Evolutionary conservation across 2,888 invertebrate species (phyloP).

Genomic region (Cyrtodaria siliqua): DNA sequence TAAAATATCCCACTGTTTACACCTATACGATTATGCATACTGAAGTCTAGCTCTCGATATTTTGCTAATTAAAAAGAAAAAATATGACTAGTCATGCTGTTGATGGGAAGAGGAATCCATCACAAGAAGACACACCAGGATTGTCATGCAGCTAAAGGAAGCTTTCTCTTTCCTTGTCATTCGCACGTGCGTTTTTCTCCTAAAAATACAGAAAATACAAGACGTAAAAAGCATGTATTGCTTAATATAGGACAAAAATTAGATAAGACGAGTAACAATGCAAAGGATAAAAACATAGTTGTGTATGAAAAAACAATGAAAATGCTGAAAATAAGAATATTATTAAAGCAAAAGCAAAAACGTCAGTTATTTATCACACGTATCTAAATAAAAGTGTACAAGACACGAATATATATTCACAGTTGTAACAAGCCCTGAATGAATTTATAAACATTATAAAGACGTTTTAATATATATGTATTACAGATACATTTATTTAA

Average conservation of each 20-base stretch:
- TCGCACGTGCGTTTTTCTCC: slow-evolving; percentile 52
- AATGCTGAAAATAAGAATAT: no score
- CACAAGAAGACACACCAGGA: background rate
- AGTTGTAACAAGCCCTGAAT: no score
- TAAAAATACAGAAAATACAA: slow-evolving; percentile 42
- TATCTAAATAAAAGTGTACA: no score
- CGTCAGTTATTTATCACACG: background rate
- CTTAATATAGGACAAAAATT: background rate
- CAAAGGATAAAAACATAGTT: background rate
- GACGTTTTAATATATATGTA: no score
- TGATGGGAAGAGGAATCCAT: background rate
- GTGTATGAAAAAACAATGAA: background rate
- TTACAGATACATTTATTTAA: no score
- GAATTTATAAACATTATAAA: no score
- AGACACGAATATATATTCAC: no score
- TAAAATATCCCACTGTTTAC: no score
- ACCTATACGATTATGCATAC: no score
- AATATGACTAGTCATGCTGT: background rate
- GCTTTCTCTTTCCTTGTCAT: slow-evolving; percentile 62
- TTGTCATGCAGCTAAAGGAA: slow-evolving; percentile 42
- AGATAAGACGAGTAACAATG: background rate
- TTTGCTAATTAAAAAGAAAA: no score
- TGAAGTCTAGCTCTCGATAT: no score
- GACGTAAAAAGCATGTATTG: background rate
- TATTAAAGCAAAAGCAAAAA: background rate